Base-by-base conservation (phyloP, 2,888 invertebrate species). In the Tenthredo amoena region DNA sequence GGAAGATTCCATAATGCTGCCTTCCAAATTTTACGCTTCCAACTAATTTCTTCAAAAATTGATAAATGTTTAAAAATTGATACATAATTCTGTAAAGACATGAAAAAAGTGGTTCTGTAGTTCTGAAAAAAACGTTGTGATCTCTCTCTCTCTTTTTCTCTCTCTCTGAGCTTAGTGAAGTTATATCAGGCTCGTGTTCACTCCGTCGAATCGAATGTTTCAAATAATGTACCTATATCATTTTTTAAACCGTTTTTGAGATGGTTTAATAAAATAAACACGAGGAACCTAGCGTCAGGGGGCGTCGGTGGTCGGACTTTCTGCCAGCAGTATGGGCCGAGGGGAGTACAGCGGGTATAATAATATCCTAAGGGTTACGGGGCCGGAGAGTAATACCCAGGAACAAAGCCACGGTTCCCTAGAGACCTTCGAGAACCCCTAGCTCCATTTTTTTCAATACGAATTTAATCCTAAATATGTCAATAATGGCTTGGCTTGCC, bases 241-340 rank as follows among this genome's bases (percentile, higher is more conserved):
- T 40, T 83, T 47, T 68, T 47, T 26, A 12, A 85, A 81, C 71
- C 58, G 43, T 21, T 79, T 86, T 88, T 90, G 89, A 91, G 91
- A 92, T 92, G 91, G 91, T 93, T 93, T 93, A 92, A 93, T 93
- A 93, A 93, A 93, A 93, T 93, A 93, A 93, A 93, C 92, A 92
- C 90, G 91, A 90, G 88, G 89, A 91, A 90, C 86, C 86, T 87
- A 88, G 88, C 89, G 88, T 43, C 86, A 88, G 85, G 86, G 87
- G 86, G 85, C 62, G 83, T 82, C 85, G 68, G 85, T 85, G 86
- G 87, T 84, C 86, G 88, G 87, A 81, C 81, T 81, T 62, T 81
- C 81, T 21, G 62, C 81, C 79, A 85, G 76, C 62, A 72, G 84
- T 74, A 79, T 84, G 86, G 87, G 85, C 85, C 47, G 86, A 79